Evolutionary conservation across 2,113 vertebrate species (phyloP), one percentile per base, ranked within the genome.

Genomic region (Rana temporaria): DNA sequence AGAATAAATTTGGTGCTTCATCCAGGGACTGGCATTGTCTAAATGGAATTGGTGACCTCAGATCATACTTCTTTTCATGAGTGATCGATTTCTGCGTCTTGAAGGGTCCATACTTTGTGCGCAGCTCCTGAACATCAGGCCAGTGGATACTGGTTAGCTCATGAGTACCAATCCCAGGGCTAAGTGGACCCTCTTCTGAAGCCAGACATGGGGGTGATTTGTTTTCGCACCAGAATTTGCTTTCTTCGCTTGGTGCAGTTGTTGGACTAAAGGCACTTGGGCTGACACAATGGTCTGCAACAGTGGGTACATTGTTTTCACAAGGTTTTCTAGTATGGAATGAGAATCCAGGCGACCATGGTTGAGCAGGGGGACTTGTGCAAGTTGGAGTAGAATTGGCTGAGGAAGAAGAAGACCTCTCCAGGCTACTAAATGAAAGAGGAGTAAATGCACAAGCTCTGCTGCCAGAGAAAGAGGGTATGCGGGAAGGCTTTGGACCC

Each of bases 101-200:
- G 1, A 67, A 26, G 24, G 20, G n/a, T 32, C 53, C 89, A 6
- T 90, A 92, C 78, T 88, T 91, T 34, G 55, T 85, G 19, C 90
- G 86, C 60, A 93, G 89, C 83, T 90, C 90, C 4, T 70, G 89
- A 0, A 90, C 88, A 15, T 92, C 90, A 0, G 91, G 91, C 92
- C 92, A 93, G 17, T 90, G 84, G 4, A 92, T 86, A 17, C 85
- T 87, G 86, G 88, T 89, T 53, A 91, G 89, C 67, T 93, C 90
- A 20, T 91, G 90, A 60, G 85, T 84, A 0, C 85, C 84, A 4
- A 81, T 59, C 32, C 38, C 22, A n/a, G 72, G 73, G 34, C 63
- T 18, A 0, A 86, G 86, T 2, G 87, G 87, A n/a, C 76, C 57
- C 0, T 85, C 84, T 14, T 85, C 88, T 0, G 90, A 88, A 71